phyloP scores from a whole-genome alignment of 2,797 vertebrate species.

The Aythya fuligula region DNA sequence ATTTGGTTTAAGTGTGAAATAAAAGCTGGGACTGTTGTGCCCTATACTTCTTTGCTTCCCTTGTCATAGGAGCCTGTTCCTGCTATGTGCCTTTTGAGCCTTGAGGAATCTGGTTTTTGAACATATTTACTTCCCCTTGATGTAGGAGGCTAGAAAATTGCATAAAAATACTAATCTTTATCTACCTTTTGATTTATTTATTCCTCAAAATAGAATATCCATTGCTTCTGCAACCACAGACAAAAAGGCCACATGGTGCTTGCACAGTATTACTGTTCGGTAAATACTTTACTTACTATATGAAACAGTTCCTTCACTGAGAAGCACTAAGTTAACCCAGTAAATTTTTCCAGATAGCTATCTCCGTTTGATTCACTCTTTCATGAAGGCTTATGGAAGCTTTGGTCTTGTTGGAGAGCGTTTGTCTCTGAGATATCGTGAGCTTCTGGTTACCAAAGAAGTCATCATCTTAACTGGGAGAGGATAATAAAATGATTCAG shows the following conservation, averaged over 20 bases:
- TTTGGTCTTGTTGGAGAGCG: background rate
- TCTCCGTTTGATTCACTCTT: slow-evolving; percentile 9
- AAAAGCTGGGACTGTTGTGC: background rate
- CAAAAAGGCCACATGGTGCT: background rate
- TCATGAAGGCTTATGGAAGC: background rate
- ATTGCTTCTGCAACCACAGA: background rate
- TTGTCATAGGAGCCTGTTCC: background rate
- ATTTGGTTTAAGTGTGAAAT: background rate
- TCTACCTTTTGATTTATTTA: background rate
- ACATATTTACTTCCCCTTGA: background rate
- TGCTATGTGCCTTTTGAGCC: background rate
- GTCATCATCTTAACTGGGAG: background rate
- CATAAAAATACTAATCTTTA: background rate
- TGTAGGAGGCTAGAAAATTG: background rate
- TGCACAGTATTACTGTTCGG: background rate
- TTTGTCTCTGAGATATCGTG: background rate
- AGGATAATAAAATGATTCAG: background rate
- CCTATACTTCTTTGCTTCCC: background rate
- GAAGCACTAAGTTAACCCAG: background rate
- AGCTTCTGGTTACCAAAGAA: background rate
- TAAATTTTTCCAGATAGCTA: slow-evolving; percentile 12
- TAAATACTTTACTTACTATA: background rate
- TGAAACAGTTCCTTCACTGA: background rate
- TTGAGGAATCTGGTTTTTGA: background rate
- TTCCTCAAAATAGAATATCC: background rate